Conservation (phyloP, 2,113 vertebrate genomes). For the Chauna torquata region DNA sequence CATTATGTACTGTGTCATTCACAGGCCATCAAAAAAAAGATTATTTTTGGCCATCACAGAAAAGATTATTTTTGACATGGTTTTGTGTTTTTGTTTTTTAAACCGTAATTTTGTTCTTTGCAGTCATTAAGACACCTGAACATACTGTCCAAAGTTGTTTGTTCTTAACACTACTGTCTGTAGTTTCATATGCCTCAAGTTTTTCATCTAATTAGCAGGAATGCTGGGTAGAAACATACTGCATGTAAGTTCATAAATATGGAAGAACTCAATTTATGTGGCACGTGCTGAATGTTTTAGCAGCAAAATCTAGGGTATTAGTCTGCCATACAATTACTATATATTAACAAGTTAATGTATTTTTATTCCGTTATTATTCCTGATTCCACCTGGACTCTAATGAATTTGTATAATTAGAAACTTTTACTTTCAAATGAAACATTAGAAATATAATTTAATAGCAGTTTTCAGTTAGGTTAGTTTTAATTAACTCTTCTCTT, state of each 20-base stretch:
- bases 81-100: background rate
- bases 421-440: background rate
- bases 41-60: background rate
- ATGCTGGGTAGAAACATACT: background rate
- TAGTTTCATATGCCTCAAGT: background rate
- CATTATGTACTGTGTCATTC: rapidly evolving
- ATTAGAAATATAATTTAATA: background rate
- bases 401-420: background rate
- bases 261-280: background rate
- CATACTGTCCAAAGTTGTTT: background rate
- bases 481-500: background rate
- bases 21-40: background rate
- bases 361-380: background rate
- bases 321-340: background rate
- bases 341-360: background rate
- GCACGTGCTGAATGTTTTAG: background rate
- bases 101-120: background rate
- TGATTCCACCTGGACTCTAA: background rate
- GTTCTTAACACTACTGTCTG: background rate
- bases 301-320: background rate
- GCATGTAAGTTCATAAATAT: background rate
- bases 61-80: background rate
- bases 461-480: background rate
- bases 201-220: background rate
- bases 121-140: background rate